Evolutionary conservation across 2,113 vertebrate species (phyloP), one percentile per base, ranked within the genome.

Genomic region (Syrrhaptes paradoxus): DNA sequence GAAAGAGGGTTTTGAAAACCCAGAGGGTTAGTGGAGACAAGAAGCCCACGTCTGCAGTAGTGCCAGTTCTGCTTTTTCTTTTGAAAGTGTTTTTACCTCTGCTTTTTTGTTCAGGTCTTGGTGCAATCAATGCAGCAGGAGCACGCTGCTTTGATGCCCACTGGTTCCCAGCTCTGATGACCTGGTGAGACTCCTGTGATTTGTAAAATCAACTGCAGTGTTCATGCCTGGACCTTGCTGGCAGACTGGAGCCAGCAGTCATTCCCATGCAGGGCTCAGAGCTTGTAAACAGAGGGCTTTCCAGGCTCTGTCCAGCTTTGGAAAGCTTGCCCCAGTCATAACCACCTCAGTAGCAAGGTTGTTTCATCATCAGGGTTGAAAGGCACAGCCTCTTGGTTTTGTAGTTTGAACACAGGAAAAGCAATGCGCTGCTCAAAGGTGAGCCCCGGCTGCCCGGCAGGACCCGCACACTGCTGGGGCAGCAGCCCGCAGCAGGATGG

Each of bases 101-200:
- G 26, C 2, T 49, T 51, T 52, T 61, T 32, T 38, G 16, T 21
- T 20, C 29, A 82, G 36, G 41, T 66, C 21, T 89, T 1, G 2
- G 36, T 24, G 58, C 0, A 0, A 21, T n/a, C 1, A 1, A 19
- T 87, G 45, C 26, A 76, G 54, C 21, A 82, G 32, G 21, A 82
- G 11, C 0, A 0, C 2, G 4, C 11, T 79, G 24, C 45, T 82
- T 67, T 54, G 43, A 68, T 29, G 6, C 7, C 24, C 26, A 12
- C 18, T 0, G 0, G 11, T 57, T 63, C 38, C 43, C 19, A 38
- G 11, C 5, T 38, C 12, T 55, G 38, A 45, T 31, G 9, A 38
- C 10, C 16, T 48, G 11, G 4, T 72, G 10, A 2, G 4, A 36
- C 5, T 72, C 21, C 38, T 4, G 0, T 31, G 18, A 22, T 63